Conservation (phyloP, 2,888 invertebrate species). For the Caenorhabditis zanzibari region DNA sequence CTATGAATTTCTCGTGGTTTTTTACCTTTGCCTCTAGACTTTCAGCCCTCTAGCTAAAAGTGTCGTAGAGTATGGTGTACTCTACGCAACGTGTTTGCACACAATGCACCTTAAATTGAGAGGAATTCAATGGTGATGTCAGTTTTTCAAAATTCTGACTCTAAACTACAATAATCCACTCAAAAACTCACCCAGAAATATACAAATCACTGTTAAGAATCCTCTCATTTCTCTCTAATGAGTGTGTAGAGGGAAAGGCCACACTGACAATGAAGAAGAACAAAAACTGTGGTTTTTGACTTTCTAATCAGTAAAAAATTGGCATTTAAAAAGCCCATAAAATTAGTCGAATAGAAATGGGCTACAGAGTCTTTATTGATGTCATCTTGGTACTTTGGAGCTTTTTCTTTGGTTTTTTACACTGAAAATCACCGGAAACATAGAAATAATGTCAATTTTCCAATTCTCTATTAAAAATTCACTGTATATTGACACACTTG, state of each 20-base stretch:
- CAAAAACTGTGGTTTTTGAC: neutral
- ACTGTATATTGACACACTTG: neutral
- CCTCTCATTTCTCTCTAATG: neutral
- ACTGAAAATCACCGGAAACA: too few species aligned
- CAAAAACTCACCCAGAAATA: slow-evolving; percentile 7
- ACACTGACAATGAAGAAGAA: too few species aligned
- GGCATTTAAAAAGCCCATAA: neutral
- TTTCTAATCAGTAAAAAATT: neutral
- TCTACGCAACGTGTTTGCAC: too few species aligned
- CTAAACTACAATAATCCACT: neutral
- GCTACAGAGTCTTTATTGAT: neutral
- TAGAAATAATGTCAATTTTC: too few species aligned
- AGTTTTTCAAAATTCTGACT: neutral
- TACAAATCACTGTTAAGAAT: neutral
- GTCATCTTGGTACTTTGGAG: neutral
- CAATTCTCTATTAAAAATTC: neutral
- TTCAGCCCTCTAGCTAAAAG: too few species aligned
- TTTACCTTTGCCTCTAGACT: too few species aligned
- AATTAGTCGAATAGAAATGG: neutral
- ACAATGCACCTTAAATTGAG: too few species aligned
- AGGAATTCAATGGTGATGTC: too few species aligned
- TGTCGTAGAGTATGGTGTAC: too few species aligned
- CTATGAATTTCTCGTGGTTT: too few species aligned
- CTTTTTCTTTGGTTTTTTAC: neutral
- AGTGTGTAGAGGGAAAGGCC: neutral